Conservation (phyloP, 2,888 invertebrate species). For the Hirtodrosophila duncani region DNA sequence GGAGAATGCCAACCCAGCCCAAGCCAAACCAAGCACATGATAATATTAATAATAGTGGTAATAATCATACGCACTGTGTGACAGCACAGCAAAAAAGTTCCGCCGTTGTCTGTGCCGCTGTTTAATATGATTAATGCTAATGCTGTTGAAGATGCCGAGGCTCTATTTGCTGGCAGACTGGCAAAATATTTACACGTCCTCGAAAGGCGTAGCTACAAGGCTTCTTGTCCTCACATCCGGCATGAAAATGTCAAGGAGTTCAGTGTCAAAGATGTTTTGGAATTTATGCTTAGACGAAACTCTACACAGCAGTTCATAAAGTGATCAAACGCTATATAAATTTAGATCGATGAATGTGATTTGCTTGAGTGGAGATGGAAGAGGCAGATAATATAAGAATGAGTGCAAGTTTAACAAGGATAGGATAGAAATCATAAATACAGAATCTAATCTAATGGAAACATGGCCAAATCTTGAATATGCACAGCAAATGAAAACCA, state of each 20-base stretch:
- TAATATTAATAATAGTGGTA: constrained; percentile 71
- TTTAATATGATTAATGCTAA: constrained; percentile 68
- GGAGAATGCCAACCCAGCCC: constrained; percentile 18
- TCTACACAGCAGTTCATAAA: too few species aligned
- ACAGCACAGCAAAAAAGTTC: constrained; percentile 36
- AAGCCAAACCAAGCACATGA: constrained; percentile 51
- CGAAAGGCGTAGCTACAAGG: constrained; percentile 18
- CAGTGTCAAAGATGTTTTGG: background rate
- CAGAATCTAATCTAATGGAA: too few species aligned
- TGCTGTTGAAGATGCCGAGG: too few species aligned
- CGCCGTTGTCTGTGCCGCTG: constrained; percentile 23
- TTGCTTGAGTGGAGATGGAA: too few species aligned
- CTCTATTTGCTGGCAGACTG: constrained; percentile 28
- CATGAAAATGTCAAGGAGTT: background rate
- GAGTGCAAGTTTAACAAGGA: too few species aligned
- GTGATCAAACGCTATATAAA: too few species aligned
- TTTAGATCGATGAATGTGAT: too few species aligned
- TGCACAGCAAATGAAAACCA: too few species aligned
- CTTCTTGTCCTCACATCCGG: constrained; percentile 7
- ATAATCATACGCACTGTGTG: constrained; percentile 69
- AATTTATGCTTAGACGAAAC: constrained; percentile 28
- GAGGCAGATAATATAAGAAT: too few species aligned
- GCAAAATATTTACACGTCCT: constrained; percentile 62
- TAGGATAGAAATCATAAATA: too few species aligned
- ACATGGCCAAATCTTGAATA: too few species aligned